Base-by-base conservation (phyloP, 2,113 vertebrate species). In the Cromileptes altivelis region DNA sequence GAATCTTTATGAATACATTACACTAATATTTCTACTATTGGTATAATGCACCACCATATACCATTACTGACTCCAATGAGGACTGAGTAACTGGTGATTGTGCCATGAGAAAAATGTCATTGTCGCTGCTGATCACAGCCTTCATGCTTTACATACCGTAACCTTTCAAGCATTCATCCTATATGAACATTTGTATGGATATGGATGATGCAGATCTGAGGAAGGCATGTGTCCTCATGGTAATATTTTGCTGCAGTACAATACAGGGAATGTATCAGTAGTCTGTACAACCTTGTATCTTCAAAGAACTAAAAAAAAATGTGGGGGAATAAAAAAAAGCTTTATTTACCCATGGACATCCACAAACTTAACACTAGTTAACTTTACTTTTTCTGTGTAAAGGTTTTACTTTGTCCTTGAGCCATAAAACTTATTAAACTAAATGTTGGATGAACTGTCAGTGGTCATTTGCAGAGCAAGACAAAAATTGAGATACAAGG, bases 401-500 rank as follows among this genome's bases (percentile, higher is more conserved):
- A 42, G 4, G 42, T 27, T 53, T 75, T 50, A 17, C 67, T 76
- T 61, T 6, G 10, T 71, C 58, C 42, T 64, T 25, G 33, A 65
- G 60, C 73, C 30, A n/a, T 76, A 57, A 60, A 81, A 79, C 64
- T 7, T 75, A 82, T 86, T 63, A 82, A 42, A 71, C 71, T 3
- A 61, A 84, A 53, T 40, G 42, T 15, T 61, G 57, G 45, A 60
- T 15, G 64, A 89, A 61, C 57, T 71, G 45, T 68, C 52, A 69
- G 27, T 68, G 53, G 75, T 83, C 80, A 84, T 75, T 87, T 85
- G 50, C 50, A 79, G 70, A 88, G 79, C 65, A 65, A 70, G 42
- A 72, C 61, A 76, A 83, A 84, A 76, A 86, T 62, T 60, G 70
- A 85, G 86, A 89, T 83, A 86, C 60, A 76, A 70, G 68, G 42